A percentile compares a stretch with the other conserved stretches of the same genome.
phyloP scores from a whole-genome alignment of 2,797 vertebrate genomes.

The Erpetoichthys calabaricus region DNA sequence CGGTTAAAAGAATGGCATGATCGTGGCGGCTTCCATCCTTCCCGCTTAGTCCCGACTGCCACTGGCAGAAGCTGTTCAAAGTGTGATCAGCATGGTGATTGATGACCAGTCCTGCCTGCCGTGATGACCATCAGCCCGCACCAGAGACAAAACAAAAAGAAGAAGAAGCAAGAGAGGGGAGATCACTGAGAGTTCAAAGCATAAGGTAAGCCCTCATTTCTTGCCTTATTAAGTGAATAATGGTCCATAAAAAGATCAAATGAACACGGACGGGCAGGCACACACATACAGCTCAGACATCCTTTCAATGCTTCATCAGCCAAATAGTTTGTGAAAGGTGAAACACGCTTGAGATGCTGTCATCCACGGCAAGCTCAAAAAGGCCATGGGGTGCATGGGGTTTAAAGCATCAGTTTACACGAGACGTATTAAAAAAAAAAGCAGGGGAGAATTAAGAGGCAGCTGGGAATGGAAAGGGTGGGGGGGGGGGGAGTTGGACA shows the following conservation, averaged over 20 bases:
- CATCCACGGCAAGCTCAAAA: constrained; percentile 9
- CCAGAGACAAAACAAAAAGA: constrained; percentile 4
- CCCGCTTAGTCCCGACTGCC: constrained; percentile 70
- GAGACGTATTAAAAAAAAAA: constrained; percentile 7
- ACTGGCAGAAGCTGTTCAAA: constrained; percentile 81
- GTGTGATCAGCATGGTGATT: constrained; percentile 81
- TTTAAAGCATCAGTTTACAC: constrained; percentile 14
- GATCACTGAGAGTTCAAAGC: background rate
- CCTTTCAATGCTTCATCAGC: constrained; percentile 9
- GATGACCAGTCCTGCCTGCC: constrained; percentile 68
- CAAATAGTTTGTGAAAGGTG: constrained; percentile 6
- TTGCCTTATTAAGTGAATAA: constrained; percentile 12
- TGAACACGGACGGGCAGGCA: constrained; percentile 6
- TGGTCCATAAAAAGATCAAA: constrained; percentile 9
- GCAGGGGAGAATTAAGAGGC: constrained; percentile 6
- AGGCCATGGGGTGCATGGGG: constrained; percentile 8
- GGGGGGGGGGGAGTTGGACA: background rate
- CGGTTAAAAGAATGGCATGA: constrained; percentile 77
- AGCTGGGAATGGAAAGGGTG: constrained; percentile 5
- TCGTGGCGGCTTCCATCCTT: constrained; percentile 68
- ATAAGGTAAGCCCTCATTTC: background rate
- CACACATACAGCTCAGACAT: background rate
- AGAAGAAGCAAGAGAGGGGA: background rate
- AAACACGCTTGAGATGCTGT: constrained; percentile 1
- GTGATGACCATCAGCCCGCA: background rate